These are phyloP conservation scores for Cheilosia vulpina DNA, from an alignment of 2,888 invertebrate species.

Conservation along the genomic window DNA sequence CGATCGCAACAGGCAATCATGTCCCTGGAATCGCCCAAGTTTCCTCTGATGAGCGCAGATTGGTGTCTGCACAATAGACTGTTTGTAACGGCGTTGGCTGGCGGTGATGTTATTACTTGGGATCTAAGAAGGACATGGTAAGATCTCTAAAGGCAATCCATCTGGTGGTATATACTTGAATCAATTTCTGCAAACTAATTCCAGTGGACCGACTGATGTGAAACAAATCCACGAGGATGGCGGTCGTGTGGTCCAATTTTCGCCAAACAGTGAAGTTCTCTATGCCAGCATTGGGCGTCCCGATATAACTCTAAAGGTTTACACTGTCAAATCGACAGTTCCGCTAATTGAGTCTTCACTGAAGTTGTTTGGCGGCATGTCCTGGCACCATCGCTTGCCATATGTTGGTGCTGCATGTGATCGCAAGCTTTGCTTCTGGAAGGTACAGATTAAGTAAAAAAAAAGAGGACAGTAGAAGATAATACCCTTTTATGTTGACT, in stretches of 20 bases:
- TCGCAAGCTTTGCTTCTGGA: slow-evolving; percentile 86
- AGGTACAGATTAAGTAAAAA: slow-evolving; percentile 80
- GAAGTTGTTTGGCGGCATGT: slow-evolving; percentile 85
- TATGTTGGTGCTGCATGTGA: slow-evolving; percentile 86
- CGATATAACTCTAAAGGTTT: slow-evolving; percentile 87
- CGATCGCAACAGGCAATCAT: slow-evolving; percentile 87
- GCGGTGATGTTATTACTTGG: slow-evolving; percentile 88
- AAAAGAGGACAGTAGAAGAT: no score
- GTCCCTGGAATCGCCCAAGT: slow-evolving; percentile 86
- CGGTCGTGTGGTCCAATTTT: slow-evolving; percentile 86
- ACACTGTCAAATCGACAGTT: slow-evolving; percentile 85
- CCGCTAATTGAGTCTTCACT: slow-evolving; percentile 85
- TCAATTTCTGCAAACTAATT: slow-evolving; percentile 25
- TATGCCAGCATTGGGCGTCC: slow-evolving; percentile 88
- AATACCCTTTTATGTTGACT: no score
- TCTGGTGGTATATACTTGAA: background rate
- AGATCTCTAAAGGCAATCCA: slow-evolving; percentile 40
- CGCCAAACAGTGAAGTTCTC: slow-evolving; percentile 86
- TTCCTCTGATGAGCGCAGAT: slow-evolving; percentile 88
- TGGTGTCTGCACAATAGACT: slow-evolving; percentile 87
- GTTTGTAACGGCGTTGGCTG: slow-evolving; percentile 86
- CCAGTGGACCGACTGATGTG: slow-evolving; percentile 86
- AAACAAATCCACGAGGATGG: slow-evolving; percentile 87
- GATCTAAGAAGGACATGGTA: slow-evolving; percentile 88
- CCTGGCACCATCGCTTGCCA: slow-evolving; percentile 87